phyloP scores from a whole-genome alignment of 37 sponge, comb jelly and placozoan species.

The Dysidea cf. avara region DNA sequence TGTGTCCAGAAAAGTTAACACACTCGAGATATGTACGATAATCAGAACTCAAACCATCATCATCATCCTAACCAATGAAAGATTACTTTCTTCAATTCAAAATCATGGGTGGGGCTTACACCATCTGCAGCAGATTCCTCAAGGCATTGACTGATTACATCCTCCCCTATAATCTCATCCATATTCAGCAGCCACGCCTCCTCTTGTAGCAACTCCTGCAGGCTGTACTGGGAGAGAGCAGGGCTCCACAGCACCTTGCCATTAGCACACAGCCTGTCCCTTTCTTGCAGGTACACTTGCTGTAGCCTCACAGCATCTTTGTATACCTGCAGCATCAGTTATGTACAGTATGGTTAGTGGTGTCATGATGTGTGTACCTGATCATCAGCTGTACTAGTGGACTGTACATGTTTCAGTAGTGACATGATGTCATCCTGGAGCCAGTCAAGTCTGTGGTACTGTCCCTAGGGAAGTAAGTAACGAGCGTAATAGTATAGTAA shows the following conservation, averaged over 20 bases:
- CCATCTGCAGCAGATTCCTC: too few species aligned
- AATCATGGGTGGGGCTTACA: too few species aligned
- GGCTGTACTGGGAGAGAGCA: constrained; percentile 39
- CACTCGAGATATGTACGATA: too few species aligned
- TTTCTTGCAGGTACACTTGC: constrained; percentile 32
- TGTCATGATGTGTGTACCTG: background rate
- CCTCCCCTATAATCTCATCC: too few species aligned
- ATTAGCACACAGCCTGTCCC: constrained; percentile 52
- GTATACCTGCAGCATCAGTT: constrained; percentile 9
- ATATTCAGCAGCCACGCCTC: too few species aligned
- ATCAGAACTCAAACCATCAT: too few species aligned
- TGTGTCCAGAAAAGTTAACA: background rate
- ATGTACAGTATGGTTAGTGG: background rate
- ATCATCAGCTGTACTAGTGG: background rate
- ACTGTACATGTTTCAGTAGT: constrained; percentile 32
- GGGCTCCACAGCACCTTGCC: constrained; percentile 58
- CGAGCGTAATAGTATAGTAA: too few species aligned
- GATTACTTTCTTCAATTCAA: too few species aligned
- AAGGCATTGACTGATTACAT: too few species aligned
- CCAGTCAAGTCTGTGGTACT: constrained; percentile 57
- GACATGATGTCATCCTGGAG: constrained; percentile 59
- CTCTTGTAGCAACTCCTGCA: constrained; percentile 14
- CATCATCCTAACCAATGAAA: too few species aligned
- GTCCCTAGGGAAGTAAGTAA: background rate
- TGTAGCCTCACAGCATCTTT: constrained; percentile 28